phyloP scores from a whole-genome alignment of 2,113 vertebrate species.

The Myiagra hebetior region DNA sequence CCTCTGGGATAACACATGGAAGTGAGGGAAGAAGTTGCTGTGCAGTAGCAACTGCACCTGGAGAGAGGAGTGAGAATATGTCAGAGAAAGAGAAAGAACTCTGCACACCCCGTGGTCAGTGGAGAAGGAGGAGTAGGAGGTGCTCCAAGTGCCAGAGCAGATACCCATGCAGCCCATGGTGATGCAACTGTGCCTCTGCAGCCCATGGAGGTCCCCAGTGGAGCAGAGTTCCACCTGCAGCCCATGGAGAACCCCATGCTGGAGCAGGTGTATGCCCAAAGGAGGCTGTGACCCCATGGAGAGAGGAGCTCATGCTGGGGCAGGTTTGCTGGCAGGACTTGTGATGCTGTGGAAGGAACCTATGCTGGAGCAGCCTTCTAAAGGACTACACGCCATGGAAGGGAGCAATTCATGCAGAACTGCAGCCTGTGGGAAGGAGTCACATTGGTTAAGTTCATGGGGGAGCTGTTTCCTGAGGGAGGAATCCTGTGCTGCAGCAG shows the following conservation, averaged over 20 bases:
- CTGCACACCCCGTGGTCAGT: not conserved
- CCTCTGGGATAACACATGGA: not conserved
- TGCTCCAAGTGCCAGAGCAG: not conserved
- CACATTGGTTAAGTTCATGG: not conserved
- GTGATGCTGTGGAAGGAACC: not conserved
- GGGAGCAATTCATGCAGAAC: not conserved
- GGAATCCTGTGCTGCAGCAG: not conserved
- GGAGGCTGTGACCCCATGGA: not conserved
- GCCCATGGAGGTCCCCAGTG: not conserved
- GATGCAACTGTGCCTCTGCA: not conserved
- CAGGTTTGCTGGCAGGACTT: not conserved
- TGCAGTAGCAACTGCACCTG: not conserved
- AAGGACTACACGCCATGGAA: not conserved
- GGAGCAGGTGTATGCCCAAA: not conserved
- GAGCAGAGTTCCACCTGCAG: not conserved
- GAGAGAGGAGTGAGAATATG: not conserved
- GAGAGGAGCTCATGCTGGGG: not conserved
- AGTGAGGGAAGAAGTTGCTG: not conserved
- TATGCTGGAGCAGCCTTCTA: not conserved
- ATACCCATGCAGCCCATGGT: not conserved
- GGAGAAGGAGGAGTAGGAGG: not conserved
- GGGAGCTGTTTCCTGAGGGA: not conserved
- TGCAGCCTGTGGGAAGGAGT: not conserved
- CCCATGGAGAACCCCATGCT: rapidly evolving
- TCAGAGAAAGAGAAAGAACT: not conserved